Evolutionary conservation across 2,888 invertebrate species (phyloP).

Genomic region (Tachina grossa): DNA sequence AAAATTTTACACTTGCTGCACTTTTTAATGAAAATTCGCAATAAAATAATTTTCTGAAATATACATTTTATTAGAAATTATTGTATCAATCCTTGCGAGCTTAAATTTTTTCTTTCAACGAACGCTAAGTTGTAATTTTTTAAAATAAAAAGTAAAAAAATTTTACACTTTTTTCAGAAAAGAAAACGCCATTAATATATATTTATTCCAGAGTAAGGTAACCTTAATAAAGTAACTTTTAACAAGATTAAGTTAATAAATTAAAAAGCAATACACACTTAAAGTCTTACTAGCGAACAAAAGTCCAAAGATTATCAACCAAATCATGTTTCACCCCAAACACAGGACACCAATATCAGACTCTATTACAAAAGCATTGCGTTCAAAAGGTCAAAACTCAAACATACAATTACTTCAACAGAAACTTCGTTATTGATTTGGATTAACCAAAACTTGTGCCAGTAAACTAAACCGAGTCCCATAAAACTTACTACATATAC

Average conservation of each 20-base stretch:
- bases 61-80: no score
- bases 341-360: background rate
- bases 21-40: no score
- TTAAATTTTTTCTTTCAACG: no score
- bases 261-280: conserved; percentile 48
- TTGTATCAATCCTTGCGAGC: no score
- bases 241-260: conserved; percentile 63
- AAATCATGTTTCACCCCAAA: conserved; percentile 30
- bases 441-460: conserved; percentile 26
- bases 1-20: no score
- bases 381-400: background rate
- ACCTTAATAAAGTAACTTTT: conserved; percentile 18
- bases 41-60: no score
- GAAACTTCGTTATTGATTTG: conserved; percentile 22
- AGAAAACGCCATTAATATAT: no score
- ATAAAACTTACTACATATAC: conserved; percentile 26
- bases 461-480: conserved; percentile 52
- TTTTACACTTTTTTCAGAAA: no score
- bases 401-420: conserved; percentile 2
- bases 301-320: conserved; percentile 65
- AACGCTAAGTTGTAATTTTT: no score
- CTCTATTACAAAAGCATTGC: background rate
- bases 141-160: no score
- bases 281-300: conserved; percentile 33
- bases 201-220: conserved; percentile 45